These are phyloP conservation scores for Mesodorylaimus sp. DNA, from an alignment of 2,888 invertebrate genomes.

Conservation along the genomic window DNA sequence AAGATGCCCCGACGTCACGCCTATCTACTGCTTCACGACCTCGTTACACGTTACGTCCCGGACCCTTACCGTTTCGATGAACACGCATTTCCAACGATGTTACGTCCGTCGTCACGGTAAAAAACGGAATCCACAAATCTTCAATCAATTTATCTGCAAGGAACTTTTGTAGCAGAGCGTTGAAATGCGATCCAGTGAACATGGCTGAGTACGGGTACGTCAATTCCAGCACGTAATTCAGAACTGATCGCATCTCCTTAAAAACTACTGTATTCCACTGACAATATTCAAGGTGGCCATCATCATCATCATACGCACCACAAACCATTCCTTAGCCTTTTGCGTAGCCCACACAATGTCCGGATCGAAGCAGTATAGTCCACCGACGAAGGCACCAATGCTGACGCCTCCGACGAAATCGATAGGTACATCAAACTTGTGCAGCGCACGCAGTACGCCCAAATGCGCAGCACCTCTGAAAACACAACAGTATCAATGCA, in stretches of 20 bases:
- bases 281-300: too few species aligned
- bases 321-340: constrained; percentile 83
- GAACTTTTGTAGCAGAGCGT: constrained; percentile 67
- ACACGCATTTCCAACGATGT: constrained; percentile 46
- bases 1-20: neutral
- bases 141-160: constrained; percentile 88
- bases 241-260: constrained; percentile 71
- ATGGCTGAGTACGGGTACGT: constrained; percentile 96
- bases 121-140: constrained; percentile 96
- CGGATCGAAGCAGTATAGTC: constrained; percentile 81
- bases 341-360: constrained; percentile 77
- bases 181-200: constrained; percentile 82
- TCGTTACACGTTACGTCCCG: too few species aligned
- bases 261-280: too few species aligned
- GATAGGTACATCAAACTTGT: constrained; percentile 89
- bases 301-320: constrained; percentile 50
- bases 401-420: constrained; percentile 99
- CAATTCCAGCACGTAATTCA: constrained; percentile 78
- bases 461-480: constrained; percentile 80
- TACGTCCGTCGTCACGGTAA: constrained; percentile 96
- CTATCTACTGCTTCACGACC: neutral
- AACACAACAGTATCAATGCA: too few species aligned
- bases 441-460: constrained; percentile 85
- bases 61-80: constrained; percentile 6
- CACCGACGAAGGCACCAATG: constrained; percentile 95